These are phyloP conservation scores for Cavia aperea DNA, from an alignment of 2,113 vertebrate genomes.

Conservation along the genomic window DNA sequence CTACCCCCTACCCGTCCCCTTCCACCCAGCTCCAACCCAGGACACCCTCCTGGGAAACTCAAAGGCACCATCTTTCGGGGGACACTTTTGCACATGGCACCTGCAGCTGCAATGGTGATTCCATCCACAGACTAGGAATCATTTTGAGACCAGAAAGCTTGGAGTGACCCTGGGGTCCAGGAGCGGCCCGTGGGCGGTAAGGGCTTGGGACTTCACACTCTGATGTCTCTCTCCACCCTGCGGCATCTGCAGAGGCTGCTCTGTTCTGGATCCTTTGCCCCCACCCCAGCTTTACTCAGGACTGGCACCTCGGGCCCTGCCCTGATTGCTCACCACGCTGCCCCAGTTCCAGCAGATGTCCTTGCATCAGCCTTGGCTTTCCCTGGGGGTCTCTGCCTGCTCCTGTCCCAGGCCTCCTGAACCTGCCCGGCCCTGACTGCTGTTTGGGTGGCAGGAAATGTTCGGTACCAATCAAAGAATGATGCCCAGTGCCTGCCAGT, in stretches of 20 bases:
- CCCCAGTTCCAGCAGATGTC: not conserved
- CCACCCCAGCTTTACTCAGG: not conserved
- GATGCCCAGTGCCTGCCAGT: not conserved
- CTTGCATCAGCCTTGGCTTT: not conserved
- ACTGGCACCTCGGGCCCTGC: not conserved
- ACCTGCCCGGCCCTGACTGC: not conserved
- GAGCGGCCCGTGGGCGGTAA: not conserved
- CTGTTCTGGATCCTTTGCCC: too few relatives aligned
- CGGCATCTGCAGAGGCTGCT: not conserved
- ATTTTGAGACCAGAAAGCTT: not conserved
- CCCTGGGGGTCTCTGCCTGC: not conserved
- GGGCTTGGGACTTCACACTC: not conserved
- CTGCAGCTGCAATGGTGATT: not conserved
- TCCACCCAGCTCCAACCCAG: not conserved
- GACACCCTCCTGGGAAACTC: constrained; percentile 39
- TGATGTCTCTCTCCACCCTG: not conserved
- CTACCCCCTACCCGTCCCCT: not conserved
- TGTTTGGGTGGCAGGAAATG: not conserved
- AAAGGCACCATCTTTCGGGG: not conserved
- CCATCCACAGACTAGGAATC: not conserved
- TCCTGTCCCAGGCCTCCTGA: not conserved
- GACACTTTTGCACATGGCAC: not conserved
- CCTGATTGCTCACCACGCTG: rapidly evolving
- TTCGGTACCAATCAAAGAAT: not conserved
- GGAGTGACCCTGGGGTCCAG: not conserved